Conservation (phyloP, 1,140 invertebrate genomes). For the Melanaphis sacchari region DNA sequence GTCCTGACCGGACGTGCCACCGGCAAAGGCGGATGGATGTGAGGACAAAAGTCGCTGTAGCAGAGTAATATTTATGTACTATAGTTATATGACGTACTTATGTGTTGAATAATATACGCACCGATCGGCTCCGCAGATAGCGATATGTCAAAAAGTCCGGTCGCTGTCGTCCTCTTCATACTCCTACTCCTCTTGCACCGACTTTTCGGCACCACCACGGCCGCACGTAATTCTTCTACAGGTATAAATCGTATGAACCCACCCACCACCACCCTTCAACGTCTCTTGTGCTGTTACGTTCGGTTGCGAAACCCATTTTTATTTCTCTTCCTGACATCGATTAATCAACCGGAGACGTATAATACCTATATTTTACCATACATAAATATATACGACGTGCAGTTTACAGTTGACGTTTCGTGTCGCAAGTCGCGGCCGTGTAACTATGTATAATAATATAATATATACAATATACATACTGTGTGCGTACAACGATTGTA, state of each 20-base stretch:
- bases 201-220: not conserved
- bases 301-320: slow-evolving; percentile 13
- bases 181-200: not conserved
- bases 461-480: no score
- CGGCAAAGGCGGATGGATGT: not conserved
- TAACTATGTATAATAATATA: not conserved
- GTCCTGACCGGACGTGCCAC: slow-evolving; percentile 34
- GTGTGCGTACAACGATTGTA: not conserved
- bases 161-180: no score
- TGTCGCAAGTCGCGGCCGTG: not conserved
- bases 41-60: not conserved
- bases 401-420: not conserved
- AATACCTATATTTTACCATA: not conserved
- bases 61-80: not conserved
- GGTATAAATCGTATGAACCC: not conserved
- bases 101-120: not conserved
- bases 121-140: not conserved
- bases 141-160: slow-evolving; percentile 14
- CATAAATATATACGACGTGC: not conserved
- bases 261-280: not conserved
- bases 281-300: not conserved
- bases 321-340: not conserved
- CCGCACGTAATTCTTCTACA: not conserved
- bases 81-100: not conserved
- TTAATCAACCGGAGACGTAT: slow-evolving; percentile 44